Evolutionary conservation across 1,140 invertebrate genomes (phyloP), one percentile per base, ranked within the genome.

Genomic region (Chrysoperla carnea): DNA sequence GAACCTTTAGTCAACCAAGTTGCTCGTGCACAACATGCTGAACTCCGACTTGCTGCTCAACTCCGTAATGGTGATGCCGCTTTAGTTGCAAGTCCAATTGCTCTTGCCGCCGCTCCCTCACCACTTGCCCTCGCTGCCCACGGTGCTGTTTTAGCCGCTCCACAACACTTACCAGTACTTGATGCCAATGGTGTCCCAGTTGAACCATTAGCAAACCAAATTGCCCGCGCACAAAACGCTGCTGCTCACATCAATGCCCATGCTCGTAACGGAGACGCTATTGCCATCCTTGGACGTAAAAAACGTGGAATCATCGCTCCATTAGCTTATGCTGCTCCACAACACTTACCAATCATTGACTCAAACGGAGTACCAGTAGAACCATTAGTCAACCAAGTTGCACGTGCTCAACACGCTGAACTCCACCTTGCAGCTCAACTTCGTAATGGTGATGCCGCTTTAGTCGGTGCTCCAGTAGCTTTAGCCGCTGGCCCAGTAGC

Each of bases 161-260:
- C 39, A 17, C 23, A 40, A n/a, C 39, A 40, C 27, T 9, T 40
- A 6, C 39, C 39, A 6, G 39, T 40, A n/a, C 29, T 61, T 36
- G 57, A 59, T 37, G 52, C 58, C 17, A 46, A 60, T 43, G 58
- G 59, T 29, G 61, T 63, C n/a, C 61, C 61, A 17, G 49, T 67
- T 12, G 63, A 65, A 48, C 57, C 55, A 12, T 46, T 53, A 5
- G 57, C 46, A 36, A 52, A 55, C 23, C 48, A 40, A 39, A 48
- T 47, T 6, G 47, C 52, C 6, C 43, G 37, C 12, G 37, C 37
- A 8, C n/a, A 35, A 28, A 12, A 40, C 31, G 43, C 39, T 38
- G 12, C 33, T 13, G 41, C 17, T 13, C 29, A 35, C 15, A 27
- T 29, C n/a, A 29, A 23, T 11, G 29, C 29, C 9, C n/a, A 42